Percentiles rank a stretch among this genome's conserved stretches.
Conservation (phyloP, 2,113 vertebrate species). For the Azemiops feae region DNA sequence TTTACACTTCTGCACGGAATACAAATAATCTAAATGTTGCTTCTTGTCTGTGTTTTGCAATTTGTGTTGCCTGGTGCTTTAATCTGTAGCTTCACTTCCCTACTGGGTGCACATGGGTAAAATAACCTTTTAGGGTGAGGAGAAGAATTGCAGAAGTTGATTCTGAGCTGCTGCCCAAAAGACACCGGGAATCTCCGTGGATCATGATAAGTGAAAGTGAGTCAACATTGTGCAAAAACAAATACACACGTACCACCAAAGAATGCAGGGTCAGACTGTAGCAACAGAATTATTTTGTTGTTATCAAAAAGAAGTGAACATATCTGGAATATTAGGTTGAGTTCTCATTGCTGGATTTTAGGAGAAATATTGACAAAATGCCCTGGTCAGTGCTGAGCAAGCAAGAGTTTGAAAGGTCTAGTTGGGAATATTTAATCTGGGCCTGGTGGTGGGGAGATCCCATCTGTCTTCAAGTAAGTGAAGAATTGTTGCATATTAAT, state of each 20-base stretch:
- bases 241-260: background rate
- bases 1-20: constrained; percentile 9
- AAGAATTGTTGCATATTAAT: background rate
- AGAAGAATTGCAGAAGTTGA: background rate
- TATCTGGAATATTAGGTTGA: background rate
- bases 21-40: constrained; percentile 21
- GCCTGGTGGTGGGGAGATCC: background rate
- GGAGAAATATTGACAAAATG: background rate
- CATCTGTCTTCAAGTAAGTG: background rate
- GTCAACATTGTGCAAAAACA: background rate
- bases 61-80: background rate
- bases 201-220: background rate
- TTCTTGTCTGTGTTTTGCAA: background rate
- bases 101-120: background rate
- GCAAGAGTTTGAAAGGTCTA: background rate
- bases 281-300: background rate
- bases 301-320: background rate
- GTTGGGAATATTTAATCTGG: background rate
- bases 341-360: background rate
- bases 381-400: background rate
- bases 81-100: background rate
- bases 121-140: background rate
- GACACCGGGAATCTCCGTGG: background rate
- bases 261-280: background rate
- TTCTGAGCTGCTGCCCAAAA: background rate